phyloP scores from a whole-genome alignment of 1,140 invertebrate genomes.

The Euglossa dilemma region DNA sequence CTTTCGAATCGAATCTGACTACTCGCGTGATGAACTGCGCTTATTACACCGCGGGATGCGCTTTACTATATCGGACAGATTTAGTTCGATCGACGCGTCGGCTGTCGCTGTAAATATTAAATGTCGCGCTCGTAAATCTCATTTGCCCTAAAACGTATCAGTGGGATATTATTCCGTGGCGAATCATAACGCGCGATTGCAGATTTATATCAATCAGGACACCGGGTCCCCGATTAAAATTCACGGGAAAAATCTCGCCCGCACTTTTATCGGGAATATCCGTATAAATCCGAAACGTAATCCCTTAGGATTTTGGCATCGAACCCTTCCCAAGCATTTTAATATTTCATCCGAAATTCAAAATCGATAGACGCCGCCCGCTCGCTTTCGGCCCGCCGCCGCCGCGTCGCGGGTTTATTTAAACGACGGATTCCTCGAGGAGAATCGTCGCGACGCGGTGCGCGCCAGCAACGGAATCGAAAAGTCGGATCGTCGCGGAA shows the following conservation, averaged over 20 bases:
- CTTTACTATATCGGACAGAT: not conserved
- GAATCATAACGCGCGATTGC: not conserved
- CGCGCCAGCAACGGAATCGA: not conserved
- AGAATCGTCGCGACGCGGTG: not conserved
- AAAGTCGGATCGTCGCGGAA: not conserved
- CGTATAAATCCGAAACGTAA: not conserved
- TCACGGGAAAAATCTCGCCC: not conserved
- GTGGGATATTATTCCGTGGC: slow-evolving; percentile 18
- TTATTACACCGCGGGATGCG: slow-evolving; percentile 16
- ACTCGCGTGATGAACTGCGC: slow-evolving; percentile 20
- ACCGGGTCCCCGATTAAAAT: slow-evolving; percentile 11
- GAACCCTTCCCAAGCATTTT: not conserved
- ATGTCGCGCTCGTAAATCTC: slow-evolving; percentile 27
- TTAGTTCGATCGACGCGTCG: slow-evolving; percentile 11
- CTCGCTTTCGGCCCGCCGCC: not conserved
- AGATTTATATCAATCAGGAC: slow-evolving; percentile 30
- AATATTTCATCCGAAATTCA: slow-evolving; percentile 13
- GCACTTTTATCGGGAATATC: not conserved
- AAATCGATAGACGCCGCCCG: not conserved
- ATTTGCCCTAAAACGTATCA: slow-evolving; percentile 37
- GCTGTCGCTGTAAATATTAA: slow-evolving; percentile 37
- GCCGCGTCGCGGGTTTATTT: slow-evolving; percentile 1
- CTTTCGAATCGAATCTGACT: not conserved
- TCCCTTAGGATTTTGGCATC: not conserved
- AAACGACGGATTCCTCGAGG: not conserved